Evolutionary conservation across 2,888 invertebrate genomes (phyloP), one percentile per base, ranked within the genome.

Genomic region (Linhomoeus sp.): DNA sequence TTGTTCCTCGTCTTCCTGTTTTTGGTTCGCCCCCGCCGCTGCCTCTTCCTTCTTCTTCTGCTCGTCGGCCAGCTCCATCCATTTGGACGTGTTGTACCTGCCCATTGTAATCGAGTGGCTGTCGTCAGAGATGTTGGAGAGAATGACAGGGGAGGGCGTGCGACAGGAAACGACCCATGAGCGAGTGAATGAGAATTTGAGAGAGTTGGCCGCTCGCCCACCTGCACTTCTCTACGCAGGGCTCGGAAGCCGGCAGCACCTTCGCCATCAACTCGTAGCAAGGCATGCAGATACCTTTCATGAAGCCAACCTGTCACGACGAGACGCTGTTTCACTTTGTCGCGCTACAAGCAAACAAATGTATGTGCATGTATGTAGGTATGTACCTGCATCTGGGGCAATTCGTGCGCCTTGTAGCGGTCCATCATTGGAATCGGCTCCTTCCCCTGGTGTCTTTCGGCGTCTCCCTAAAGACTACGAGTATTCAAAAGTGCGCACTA

Each of bases 391-490:
- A 79, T 77, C 3, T 76, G 70, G 1, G 82, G 78, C 57, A 81
- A 77, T 58, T 81, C 76, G 50, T 80, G 75, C 1, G 78, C 76
- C 58, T 78, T 76, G 47, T 72, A 70, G 48, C 83, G 67, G 59
- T 80, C 80, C 80, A 80, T 80, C 81, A 83, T 82, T 0, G 81
- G 75, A 43, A 82, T 77, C 0, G 83, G 82, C 20, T 66, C 71
- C 43, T 75, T 72, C 0, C 81, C 81, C 43, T 75, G 73, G 12
- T 68, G 70, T 46, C 74, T 72, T 60, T 81, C 80, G 26, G 77
- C 77, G 61, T 81, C 80, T 1, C 80, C 75, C 71, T 72, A 50
- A 41, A 51, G 19, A 12, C 3, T 29, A n/a, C n/a, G n/a, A n/a
- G n/a, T n/a, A n/a, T n/a, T n/a, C n/a, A n/a, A n/a, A n/a, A n/a